phyloP scores from a whole-genome alignment of 2,113 vertebrate genomes.

The Zosterops lateralis region DNA sequence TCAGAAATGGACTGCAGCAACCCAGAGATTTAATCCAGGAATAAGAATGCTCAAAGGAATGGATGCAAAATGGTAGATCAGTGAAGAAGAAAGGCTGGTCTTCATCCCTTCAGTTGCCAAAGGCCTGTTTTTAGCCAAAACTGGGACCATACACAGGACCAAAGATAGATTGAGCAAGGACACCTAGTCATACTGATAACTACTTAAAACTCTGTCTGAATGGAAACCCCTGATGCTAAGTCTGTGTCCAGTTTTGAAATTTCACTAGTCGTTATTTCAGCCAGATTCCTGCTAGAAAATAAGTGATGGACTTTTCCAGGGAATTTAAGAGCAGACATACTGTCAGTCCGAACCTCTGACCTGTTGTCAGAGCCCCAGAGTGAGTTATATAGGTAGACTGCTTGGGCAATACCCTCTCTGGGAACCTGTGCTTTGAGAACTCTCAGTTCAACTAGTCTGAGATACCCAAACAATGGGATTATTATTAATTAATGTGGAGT shows the following conservation, averaged over 20 bases:
- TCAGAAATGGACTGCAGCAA: neutral
- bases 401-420: neutral
- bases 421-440: rapidly evolving
- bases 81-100: neutral
- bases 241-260: neutral
- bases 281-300: neutral
- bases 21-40: neutral
- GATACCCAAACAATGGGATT: neutral
- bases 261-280: neutral
- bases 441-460: neutral
- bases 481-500: neutral
- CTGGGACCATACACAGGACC: rapidly evolving
- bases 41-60: rapidly evolving
- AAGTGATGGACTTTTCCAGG: neutral
- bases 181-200: neutral
- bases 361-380: rapidly evolving
- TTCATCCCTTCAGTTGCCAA: neutral
- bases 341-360: neutral
- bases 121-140: neutral
- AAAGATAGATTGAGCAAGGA: neutral
- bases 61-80: rapidly evolving
- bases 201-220: neutral
- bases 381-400: neutral
- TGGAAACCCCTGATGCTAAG: neutral
- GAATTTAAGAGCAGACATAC: neutral